Base-by-base conservation (phyloP, 2,113 vertebrate genomes). In the Lontra canadensis region DNA sequence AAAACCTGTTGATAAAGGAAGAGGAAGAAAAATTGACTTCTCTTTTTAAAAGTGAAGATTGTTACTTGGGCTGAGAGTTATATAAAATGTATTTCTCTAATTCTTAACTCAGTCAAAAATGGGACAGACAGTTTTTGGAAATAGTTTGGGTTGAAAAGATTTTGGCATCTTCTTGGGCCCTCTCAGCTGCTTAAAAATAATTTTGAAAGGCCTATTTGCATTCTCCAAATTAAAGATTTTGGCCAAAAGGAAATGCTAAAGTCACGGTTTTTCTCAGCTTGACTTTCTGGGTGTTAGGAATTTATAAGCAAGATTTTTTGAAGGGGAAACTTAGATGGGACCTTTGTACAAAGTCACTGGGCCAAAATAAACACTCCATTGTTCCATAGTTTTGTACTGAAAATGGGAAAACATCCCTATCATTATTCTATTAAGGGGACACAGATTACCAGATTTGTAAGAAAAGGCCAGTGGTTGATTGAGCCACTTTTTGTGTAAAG, bases 351-450 rank as follows among this genome's bases (percentile, higher is more conserved):
- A 97, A 84, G 34, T 92, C 1, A 0, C 0, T 82, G 42, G 85
- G 94, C 93, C 97, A 98, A 98, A 97, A 93, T 78, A 97, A 96
- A 79, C 94, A 98, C 74, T 76, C 76, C 47, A 78, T 97, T 98
- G 57, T 98, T 98, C 61, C 83, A 95, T 82, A 93, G 79, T 86
- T 92, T 96, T 96, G 36, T 88, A 88, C 78, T 97, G 82, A 90
- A 96, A 88, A 59, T 18, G 96, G 96, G 94, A 98, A 98, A 97
- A 98, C 91, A 90, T 98, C 98, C 52, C 9, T 2, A 65, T 96
- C 97, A 93, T 96, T 98, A 93, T 96, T 98, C 92, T 94, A 81
- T 97, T 79, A 96, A 97, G 92, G 93, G 88, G 61, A 89, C 26
- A 94, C 96, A 98, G 80, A 92, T 94, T 94, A 96, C 88, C 82